Evolutionary conservation across 2,113 vertebrate genomes (phyloP).

Genomic region (Hydrolagus affinis): DNA sequence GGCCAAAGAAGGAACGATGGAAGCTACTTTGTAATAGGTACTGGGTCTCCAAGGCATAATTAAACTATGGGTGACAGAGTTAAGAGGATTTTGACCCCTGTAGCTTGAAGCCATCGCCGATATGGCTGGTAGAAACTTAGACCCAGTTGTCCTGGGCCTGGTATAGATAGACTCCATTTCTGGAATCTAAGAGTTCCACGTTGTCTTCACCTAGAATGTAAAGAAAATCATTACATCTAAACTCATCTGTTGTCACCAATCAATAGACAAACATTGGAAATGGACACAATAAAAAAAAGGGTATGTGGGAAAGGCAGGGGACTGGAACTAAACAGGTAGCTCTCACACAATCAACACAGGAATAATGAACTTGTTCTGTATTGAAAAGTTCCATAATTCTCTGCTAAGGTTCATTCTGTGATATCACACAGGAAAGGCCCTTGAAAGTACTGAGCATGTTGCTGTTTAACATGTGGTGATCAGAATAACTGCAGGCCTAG

Average conservation of each 20-base stretch:
- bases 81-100: slow-evolving; percentile 54
- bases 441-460: no score
- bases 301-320: no score
- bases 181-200: slow-evolving; percentile 73
- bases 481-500: no score
- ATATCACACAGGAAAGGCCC: no score
- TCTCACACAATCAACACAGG: no score
- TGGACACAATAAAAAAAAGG: no score
- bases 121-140: slow-evolving; percentile 73
- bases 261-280: no score
- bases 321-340: no score
- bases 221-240: slow-evolving; percentile 7
- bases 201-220: slow-evolving; percentile 17
- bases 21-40: slow-evolving; percentile 60
- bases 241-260: neutral
- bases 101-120: slow-evolving; percentile 68
- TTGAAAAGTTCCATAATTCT: no score
- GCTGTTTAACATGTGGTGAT: no score
- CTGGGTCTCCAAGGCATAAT: slow-evolving; percentile 69
- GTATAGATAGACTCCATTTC: slow-evolving; percentile 57
- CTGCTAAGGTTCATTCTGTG: no score
- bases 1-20: slow-evolving; percentile 48
- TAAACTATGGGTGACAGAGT: slow-evolving; percentile 52
- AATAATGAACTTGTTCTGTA: no score
- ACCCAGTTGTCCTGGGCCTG: slow-evolving; percentile 56